Evolutionary conservation across 2,113 vertebrate genomes (phyloP), one percentile per base, ranked within the genome.

Genomic region (Rhea americana): DNA sequence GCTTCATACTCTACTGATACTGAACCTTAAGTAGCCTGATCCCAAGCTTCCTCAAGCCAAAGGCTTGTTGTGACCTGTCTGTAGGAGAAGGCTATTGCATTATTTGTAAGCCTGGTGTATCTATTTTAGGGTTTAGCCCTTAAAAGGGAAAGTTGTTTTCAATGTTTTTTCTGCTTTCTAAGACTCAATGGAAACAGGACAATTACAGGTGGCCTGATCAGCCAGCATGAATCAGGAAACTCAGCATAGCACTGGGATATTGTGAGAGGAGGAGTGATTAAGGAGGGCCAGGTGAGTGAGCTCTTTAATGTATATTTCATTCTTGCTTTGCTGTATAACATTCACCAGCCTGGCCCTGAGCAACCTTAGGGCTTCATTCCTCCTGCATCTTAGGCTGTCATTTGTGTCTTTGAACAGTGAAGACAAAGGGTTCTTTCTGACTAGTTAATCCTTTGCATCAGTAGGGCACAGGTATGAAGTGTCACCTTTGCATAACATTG

Each of bases 251-350:
- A 4, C 35, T 50, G 76, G 87, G 68, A 7, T 16, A 0, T 0
- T 9, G 53, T 7, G 32, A 26, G 19, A 50, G 35, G 50, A 43
- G 16, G n/a, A 17, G 22, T 7, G n/a, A 25, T 14, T 9, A 5
- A 48, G 37, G 37, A 32, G 15, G 75, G 47, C 28, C 41, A 28
- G 28, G 24, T 41, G 7, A 43, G 62, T 16, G 28, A 73, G 67
- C 53, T 83, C 30, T 0, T 6, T 19, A 1, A 1, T 30, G 15
- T 20, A 12, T 4, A 2, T 9, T 19, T 68, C 16, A 2, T 9
- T 6, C 13, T 39, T 43, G n/a, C 45, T 70, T 15, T 50, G 62
- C 73, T 75, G 1, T 7, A 48, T 5, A 16, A 28, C 41, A 68
- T 37, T 56, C 67, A 26, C 58, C 43, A 41, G 56, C 45, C 53